Conservation (phyloP, 2,113 vertebrate genomes). For the Rhynchomys soricoides region DNA sequence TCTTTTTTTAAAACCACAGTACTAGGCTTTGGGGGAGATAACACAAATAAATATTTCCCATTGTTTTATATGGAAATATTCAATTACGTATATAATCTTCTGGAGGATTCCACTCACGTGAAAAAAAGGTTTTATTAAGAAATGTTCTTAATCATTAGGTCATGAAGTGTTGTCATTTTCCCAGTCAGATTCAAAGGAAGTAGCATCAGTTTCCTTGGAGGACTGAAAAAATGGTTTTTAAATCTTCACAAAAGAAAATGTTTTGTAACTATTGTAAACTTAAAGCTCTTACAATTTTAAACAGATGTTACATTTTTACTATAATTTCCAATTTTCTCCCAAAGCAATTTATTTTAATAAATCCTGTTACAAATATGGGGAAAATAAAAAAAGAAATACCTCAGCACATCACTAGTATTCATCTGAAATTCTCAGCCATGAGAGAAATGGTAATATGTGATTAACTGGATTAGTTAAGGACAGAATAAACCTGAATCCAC, state of each 20-base stretch:
- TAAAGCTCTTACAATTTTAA: constrained; percentile 32
- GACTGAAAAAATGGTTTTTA: background rate
- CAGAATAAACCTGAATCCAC: constrained; percentile 57
- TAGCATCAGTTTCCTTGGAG: constrained; percentile 31
- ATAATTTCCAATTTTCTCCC: constrained; percentile 63
- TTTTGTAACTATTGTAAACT: background rate
- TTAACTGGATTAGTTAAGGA: constrained; percentile 56
- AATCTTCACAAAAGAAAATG: constrained; percentile 45
- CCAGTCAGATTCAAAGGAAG: constrained; percentile 10
- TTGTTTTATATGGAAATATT: constrained; percentile 45
- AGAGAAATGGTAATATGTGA: constrained; percentile 1
- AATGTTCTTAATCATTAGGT: background rate
- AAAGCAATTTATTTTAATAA: constrained; percentile 26
- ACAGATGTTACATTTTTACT: constrained; percentile 33
- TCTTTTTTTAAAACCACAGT: background rate
- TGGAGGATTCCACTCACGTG: background rate
- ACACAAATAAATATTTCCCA: constrained; percentile 57
- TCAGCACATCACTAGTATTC: constrained; percentile 43
- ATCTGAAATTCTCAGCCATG: constrained; percentile 59
- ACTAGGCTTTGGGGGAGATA: background rate
- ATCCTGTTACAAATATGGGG: background rate
- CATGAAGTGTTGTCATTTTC: background rate
- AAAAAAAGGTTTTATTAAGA: constrained; percentile 49
- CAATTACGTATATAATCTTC: background rate
- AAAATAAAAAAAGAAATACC: constrained; percentile 23